Evolutionary conservation across 2,888 invertebrate genomes (phyloP), one percentile per base, ranked within the genome.

Genomic region (Dynastes maya): DNA sequence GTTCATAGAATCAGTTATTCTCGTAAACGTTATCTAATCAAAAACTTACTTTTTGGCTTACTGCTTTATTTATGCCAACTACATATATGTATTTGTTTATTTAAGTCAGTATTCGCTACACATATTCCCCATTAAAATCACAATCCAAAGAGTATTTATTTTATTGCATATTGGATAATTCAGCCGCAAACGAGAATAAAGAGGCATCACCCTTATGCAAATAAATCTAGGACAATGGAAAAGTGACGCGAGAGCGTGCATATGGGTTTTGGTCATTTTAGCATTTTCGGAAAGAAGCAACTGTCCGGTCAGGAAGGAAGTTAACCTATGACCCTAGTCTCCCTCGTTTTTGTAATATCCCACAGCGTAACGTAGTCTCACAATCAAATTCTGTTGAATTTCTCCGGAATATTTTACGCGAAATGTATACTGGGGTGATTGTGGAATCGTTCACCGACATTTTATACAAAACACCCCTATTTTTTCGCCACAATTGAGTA

Each of bases 401-500:
- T n/a, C 0, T 11, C 45, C 0, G 37, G 37, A 0, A 8, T 16
- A 13, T 27, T 77, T 75, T 29, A 51, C 37, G 16, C n/a, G 0
- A 13, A 65, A 8, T n/a, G 55, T 1, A 13, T 63, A 64, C 16
- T 58, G 53, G 82, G 80, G 22, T 77, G n/a, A 27, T 70, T 81
- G 68, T 32, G 61, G 55, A 72, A 80, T 79, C 78, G 78, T 80
- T 82, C 78, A 83, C 82, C 81, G 80, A 81, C 83, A 84, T 86
- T 86, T 86, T 85, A 84, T 82, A 82, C 81, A 83, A 83, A 84
- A 84, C 84, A 84, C 86, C 86, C 87, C 82, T 86, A 77, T 85
- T 86, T 87, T 86, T 86, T 85, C 85, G 81, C 86, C 86, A 84
- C 86, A 86, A 86, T 86, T 86, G 86, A 83, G 82, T 84, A 85